These are phyloP conservation scores for Eufriesea mexicana DNA, from an alignment of 1,140 invertebrate genomes.

Conservation along the genomic window DNA sequence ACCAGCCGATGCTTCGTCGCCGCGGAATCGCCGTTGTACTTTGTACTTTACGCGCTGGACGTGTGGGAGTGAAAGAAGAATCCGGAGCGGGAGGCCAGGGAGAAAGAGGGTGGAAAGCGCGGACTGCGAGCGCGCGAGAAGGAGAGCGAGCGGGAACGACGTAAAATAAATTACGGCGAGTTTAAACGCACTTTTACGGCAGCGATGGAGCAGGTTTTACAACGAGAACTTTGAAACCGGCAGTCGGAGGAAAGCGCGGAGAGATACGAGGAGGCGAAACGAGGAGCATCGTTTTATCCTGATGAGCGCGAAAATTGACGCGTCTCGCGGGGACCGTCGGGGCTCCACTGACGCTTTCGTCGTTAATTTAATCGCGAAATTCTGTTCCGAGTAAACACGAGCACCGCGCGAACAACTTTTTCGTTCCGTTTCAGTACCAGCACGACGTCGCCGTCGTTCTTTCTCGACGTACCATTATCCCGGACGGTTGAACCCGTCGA, in stretches of 20 bases:
- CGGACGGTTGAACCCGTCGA: not conserved
- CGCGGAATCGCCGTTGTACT: not conserved
- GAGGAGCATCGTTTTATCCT: conserved; percentile 33
- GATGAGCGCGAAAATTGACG: conserved; percentile 27
- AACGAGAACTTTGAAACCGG: conserved; percentile 51
- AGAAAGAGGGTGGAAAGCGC: too few species aligned
- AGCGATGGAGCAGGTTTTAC: conserved; percentile 53
- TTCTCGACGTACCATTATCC: not conserved
- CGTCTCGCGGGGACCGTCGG: not conserved
- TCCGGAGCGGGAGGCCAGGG: too few species aligned
- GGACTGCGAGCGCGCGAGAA: too few species aligned
- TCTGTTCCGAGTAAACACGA: not conserved
- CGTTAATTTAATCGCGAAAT: conserved; percentile 45
- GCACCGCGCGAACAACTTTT: too few species aligned
- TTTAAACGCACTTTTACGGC: conserved; percentile 60
- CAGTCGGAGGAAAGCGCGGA: conserved; percentile 10
- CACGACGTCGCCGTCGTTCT: not conserved
- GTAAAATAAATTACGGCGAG: conserved; percentile 70
- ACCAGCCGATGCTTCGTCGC: not conserved
- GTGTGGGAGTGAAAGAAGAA: not conserved
- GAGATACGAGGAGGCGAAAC: not conserved
- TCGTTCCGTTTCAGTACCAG: not conserved
- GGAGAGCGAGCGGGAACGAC: conserved; percentile 4
- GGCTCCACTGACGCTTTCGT: conserved; percentile 1
- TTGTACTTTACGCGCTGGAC: not conserved